Evolutionary conservation across 2,797 vertebrate species (phyloP).

Genomic region (Somateria mollissima): DNA sequence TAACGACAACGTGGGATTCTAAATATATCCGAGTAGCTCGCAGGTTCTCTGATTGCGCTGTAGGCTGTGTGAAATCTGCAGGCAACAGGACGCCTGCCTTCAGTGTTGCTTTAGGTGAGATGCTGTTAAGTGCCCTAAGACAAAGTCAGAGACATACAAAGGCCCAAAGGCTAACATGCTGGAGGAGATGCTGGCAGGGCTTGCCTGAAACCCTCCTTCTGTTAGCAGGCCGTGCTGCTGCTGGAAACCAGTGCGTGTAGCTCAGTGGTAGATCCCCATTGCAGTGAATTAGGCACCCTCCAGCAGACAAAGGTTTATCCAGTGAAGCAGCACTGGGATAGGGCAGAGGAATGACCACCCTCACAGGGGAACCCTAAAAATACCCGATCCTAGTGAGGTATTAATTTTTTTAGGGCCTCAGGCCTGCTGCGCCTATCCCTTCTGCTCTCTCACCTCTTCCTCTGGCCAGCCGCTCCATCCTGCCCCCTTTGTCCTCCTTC

Average conservation of each 20-base stretch:
- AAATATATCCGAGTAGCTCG: background rate
- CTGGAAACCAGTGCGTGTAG: background rate
- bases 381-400: background rate
- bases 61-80: slow-evolving; percentile 32
- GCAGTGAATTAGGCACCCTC: background rate
- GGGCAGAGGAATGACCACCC: background rate
- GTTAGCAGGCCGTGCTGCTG: background rate
- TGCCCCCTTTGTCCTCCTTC: slow-evolving; percentile 54
- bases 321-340: background rate
- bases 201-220: background rate
- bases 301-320: background rate
- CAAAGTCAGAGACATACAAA: background rate
- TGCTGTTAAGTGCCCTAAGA: background rate
- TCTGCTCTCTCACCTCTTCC: slow-evolving; percentile 59
- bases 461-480: slow-evolving; percentile 50
- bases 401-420: slow-evolving; percentile 10
- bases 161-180: background rate
- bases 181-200: background rate
- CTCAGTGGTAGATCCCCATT: background rate
- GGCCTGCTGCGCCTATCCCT: background rate
- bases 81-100: background rate
- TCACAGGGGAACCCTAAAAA: background rate
- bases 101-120: slow-evolving; percentile 4
- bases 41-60: background rate
- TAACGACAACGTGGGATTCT: slow-evolving; percentile 44